A percentile compares a stretch with the other conserved stretches of the same genome.
Conservation (phyloP, 2,888 invertebrate genomes). For the Catotricha subobsoleta region DNA sequence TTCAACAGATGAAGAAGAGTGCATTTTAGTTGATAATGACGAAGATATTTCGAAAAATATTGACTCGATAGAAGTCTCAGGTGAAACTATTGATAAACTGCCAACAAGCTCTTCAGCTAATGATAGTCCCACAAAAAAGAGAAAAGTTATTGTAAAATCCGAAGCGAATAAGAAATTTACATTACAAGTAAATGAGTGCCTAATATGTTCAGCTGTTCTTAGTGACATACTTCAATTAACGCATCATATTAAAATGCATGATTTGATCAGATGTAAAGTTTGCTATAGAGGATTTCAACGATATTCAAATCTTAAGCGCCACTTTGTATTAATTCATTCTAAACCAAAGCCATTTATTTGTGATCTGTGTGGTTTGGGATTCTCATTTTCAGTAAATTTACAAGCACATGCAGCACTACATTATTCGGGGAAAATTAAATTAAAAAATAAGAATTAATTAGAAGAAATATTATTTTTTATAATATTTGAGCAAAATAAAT, state of each 20-base stretch:
- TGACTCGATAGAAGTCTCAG: no score
- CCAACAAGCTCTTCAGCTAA: background rate
- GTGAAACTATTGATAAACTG: background rate
- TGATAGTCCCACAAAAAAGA: background rate
- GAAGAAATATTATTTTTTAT: no score
- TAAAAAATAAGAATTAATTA: no score
- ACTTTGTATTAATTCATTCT: background rate
- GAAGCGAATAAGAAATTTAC: background rate
- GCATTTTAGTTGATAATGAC: no score
- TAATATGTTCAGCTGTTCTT: background rate
- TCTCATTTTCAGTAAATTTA: constrained; percentile 1
- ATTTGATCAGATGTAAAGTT: background rate
- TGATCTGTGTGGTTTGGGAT: background rate
- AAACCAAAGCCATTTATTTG: constrained; percentile 2
- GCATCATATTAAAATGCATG: background rate
- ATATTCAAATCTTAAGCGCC: background rate
- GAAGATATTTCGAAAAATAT: no score
- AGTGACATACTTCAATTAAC: background rate
- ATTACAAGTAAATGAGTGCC: constrained; percentile 2
- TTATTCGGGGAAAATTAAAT: background rate
- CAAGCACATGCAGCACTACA: background rate
- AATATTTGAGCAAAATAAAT: no score
- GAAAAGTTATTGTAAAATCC: background rate
- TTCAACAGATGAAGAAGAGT: no score
- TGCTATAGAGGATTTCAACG: background rate